Percentiles rank a stretch among this genome's conserved stretches.
Conservation (phyloP, 2,888 invertebrate species). For the Sinodicranocentrus sp. region DNA sequence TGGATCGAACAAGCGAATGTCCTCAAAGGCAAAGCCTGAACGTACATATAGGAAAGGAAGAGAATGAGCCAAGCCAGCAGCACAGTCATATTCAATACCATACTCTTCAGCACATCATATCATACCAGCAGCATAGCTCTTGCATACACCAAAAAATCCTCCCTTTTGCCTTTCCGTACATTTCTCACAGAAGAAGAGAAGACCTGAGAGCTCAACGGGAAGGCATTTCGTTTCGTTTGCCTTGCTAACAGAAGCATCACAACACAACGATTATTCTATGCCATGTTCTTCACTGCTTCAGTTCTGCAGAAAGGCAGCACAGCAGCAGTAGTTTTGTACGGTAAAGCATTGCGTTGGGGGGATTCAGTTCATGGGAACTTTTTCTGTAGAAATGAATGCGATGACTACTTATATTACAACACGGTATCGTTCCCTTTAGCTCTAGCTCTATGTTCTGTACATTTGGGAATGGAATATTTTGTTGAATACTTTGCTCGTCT, state of each 20-base stretch:
- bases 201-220: too few relatives aligned
- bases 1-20: slow-evolving; percentile 70
- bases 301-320: not conserved
- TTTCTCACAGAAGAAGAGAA: too few relatives aligned
- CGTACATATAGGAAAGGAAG: slow-evolving; percentile 25
- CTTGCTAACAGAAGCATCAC: too few relatives aligned
- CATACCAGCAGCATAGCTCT: slow-evolving; percentile 50
- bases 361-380: slow-evolving; percentile 57
- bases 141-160: slow-evolving; percentile 48
- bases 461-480: slow-evolving; percentile 67
- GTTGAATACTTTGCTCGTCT: slow-evolving; percentile 44
- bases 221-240: slow-evolving; percentile 29
- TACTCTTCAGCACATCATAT: slow-evolving; percentile 14
- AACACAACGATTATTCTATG: too few relatives aligned
- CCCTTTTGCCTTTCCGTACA: too few relatives aligned
- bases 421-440: slow-evolving; percentile 11
- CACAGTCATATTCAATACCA: not conserved
- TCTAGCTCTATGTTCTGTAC: slow-evolving; percentile 22
- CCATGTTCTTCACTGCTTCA: too few relatives aligned
- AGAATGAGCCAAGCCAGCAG: slow-evolving; percentile 14
- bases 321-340: slow-evolving; percentile 19
- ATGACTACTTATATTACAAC: slow-evolving; percentile 8
- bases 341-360: slow-evolving; percentile 36
- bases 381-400: slow-evolving; percentile 1
- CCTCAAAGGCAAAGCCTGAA: slow-evolving; percentile 50